phyloP scores from a whole-genome alignment of 2,113 vertebrate genomes.

The Conger conger region DNA sequence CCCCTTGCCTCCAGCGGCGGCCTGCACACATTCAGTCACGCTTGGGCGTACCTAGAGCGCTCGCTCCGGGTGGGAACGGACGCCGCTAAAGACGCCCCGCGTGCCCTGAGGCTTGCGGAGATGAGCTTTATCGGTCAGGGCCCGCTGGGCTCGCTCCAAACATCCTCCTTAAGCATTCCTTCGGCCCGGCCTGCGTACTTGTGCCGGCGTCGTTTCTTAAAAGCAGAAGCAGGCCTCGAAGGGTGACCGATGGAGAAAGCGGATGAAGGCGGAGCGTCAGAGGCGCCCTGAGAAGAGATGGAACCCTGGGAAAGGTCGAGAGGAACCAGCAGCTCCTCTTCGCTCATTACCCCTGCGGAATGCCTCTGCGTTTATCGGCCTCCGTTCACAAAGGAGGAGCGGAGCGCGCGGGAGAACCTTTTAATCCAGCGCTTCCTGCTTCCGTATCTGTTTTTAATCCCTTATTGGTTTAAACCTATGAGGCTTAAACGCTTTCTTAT shows the following conservation, averaged over 20 bases:
- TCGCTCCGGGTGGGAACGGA: neutral
- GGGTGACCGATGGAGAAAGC: neutral
- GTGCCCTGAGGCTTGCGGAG: neutral
- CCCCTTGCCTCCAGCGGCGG: neutral
- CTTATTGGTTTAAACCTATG: conserved; percentile 35
- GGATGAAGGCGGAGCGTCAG: neutral
- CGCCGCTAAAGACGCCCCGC: neutral
- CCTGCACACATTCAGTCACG: neutral
- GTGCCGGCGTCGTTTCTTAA: neutral
- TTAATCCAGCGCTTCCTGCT: conserved; percentile 32
- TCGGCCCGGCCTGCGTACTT: neutral
- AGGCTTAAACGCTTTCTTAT: conserved; percentile 35
- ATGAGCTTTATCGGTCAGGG: neutral
- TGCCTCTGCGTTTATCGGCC: conserved; percentile 33
- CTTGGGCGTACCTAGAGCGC: neutral
- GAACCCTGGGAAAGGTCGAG: neutral
- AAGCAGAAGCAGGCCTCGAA: too few species aligned
- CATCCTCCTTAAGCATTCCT: neutral
- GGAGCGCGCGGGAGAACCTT: neutral
- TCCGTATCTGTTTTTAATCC: conserved; percentile 38
- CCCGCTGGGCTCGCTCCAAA: neutral
- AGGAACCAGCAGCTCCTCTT: neutral
- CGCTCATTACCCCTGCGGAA: conserved; percentile 39
- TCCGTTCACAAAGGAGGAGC: neutral
- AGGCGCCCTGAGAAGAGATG: neutral